phyloP scores from a whole-genome alignment of 1,140 invertebrate genomes.

The Brachionus plicatilis region DNA sequence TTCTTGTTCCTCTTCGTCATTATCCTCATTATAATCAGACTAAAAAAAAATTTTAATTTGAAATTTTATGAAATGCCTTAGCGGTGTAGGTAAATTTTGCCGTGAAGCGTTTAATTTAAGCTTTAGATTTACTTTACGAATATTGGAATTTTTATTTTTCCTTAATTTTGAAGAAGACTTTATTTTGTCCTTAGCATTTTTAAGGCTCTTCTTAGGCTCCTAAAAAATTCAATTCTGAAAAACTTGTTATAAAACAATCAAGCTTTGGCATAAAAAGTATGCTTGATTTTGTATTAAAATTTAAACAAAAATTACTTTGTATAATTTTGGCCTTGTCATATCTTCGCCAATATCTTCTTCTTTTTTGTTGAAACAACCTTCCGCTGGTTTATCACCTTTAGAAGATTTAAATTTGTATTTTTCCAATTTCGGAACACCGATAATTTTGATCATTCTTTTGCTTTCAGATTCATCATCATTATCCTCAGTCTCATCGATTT shows the following conservation, averaged over 20 bases:
- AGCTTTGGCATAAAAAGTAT: background rate
- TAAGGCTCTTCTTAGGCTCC: background rate
- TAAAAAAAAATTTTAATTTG: background rate
- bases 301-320: background rate
- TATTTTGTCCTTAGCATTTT: background rate
- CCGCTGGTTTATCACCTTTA: background rate
- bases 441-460: background rate
- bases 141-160: background rate
- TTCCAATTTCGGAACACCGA: background rate
- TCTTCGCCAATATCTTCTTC: background rate
- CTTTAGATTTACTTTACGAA: background rate
- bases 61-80: background rate
- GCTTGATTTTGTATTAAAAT: background rate
- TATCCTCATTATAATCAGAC: background rate
- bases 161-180: background rate
- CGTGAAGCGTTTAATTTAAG: background rate
- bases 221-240: background rate
- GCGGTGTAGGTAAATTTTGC: background rate
- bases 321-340: background rate
- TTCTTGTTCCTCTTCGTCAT: background rate
- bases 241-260: background rate
- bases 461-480: background rate
- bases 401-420: conserved; percentile 16
- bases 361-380: conserved; percentile 46
- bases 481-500: conserved; percentile 42